Base-by-base conservation (phyloP, 2,888 invertebrate genomes). In the Cerceris ruficornis region DNA sequence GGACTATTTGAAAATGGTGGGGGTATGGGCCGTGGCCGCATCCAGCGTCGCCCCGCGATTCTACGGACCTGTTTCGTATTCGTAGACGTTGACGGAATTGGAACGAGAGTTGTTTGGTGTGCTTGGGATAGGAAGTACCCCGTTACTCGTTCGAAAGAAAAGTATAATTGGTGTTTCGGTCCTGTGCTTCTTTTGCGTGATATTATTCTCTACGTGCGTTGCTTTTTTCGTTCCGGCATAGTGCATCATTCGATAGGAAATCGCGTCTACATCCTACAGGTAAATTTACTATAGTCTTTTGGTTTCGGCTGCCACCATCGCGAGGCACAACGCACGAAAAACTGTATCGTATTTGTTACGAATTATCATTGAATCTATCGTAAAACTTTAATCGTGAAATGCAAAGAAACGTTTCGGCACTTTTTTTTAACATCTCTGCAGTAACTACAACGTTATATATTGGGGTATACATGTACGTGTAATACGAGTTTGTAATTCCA, bases 1-100 rank as follows among this genome's bases (percentile, higher is more conserved):
- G 90, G 81, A 89, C 89, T 89, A 87, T 87, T 89, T 89, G 85
- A 82, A 88, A 86, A 88, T 87, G 83, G 81, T 86, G 84, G 81
- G 81, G 61, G 77, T 75, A 76, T 83, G 87, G 83, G 85, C 83
- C 76, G 86, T 82, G 88, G 86, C 75, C 82, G 84, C 64, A 68
- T 81, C 70, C 81, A 82, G 89, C 90, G 88, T 90, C 87, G 84
- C 80, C 82, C 84, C 86, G 85, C 87, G 83, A 85, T 86, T 83
- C 87, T 82, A 85, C 87, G 85, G 86, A 88, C 87, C 86, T 86
- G 87, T 86, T 87, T 88, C 86, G 81, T 83, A 77, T 82, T 87
- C 85, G 85, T 87, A 85, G 82, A 83, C 68, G 85, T 87, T 87
- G 87, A 81, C 81, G 82, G 83, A 88, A 87, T 88, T 89, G 84